phyloP scores from a whole-genome alignment of 2,113 vertebrate species.

The Ovibos moschatus region DNA sequence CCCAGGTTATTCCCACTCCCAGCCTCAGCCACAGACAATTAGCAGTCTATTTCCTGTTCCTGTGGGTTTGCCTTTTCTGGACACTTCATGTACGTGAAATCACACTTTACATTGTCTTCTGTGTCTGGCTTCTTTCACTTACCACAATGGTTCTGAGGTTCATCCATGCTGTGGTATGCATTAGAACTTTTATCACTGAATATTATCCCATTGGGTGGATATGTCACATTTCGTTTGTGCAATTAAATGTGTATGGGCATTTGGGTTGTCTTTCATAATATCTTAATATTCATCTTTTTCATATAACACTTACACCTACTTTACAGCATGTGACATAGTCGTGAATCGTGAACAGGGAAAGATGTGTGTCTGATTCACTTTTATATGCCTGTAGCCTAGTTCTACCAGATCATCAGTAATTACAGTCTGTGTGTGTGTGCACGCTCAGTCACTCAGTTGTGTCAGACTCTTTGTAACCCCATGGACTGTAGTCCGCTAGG shows the following conservation, averaged over 20 bases:
- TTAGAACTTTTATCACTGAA: not conserved
- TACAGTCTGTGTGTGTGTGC: not conserved
- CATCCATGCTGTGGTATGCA: no score
- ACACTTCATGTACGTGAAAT: not conserved
- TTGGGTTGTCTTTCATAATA: not conserved
- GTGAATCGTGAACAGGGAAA: not conserved
- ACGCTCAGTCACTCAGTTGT: not conserved
- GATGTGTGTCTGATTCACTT: not conserved
- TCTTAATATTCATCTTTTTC: not conserved
- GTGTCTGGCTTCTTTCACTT: not conserved
- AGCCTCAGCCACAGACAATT: not conserved
- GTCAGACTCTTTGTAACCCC: not conserved
- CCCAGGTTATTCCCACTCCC: not conserved
- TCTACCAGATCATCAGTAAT: not conserved
- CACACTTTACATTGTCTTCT: not conserved
- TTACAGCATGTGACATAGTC: not conserved
- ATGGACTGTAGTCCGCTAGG: accelerated
- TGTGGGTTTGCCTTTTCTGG: not conserved
- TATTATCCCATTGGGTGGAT: not conserved
- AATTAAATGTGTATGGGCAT: not conserved
- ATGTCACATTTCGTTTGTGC: not conserved
- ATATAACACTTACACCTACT: not conserved
- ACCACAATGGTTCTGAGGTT: not conserved
- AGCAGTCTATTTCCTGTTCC: not conserved
- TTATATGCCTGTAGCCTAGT: not conserved